phyloP scores from a whole-genome alignment of 2,113 vertebrate species.

The Aplodontia rufa region DNA sequence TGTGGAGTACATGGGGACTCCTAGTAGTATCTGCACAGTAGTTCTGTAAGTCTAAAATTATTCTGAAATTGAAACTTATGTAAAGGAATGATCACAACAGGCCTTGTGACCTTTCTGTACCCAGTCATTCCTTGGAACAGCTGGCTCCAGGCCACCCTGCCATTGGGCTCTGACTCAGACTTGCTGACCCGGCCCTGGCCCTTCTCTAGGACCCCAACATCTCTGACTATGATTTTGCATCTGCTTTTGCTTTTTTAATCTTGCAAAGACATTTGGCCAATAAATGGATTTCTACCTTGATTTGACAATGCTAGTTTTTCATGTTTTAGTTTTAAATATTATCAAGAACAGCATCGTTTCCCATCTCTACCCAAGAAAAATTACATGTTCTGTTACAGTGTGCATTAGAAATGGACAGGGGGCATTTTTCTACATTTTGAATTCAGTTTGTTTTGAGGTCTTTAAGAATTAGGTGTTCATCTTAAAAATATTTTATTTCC shows the following conservation, averaged over 20 bases:
- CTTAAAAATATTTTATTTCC: background rate
- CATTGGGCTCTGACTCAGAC: background rate
- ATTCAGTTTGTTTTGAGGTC: background rate
- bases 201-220: background rate
- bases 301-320: background rate
- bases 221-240: background rate
- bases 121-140: background rate
- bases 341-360: background rate
- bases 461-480: background rate
- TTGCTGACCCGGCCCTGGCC: background rate
- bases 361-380: background rate
- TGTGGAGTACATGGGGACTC: background rate
- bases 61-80: background rate
- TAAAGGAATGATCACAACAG: background rate
- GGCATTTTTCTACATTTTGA: background rate
- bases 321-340: background rate
- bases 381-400: accelerated
- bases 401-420: background rate
- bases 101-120: background rate
- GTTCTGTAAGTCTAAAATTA: background rate
- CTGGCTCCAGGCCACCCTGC: background rate
- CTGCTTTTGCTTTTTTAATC: background rate
- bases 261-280: background rate
- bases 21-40: background rate
- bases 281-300: background rate